Percentiles rank a stretch among this genome's conserved stretches.
Evolutionary conservation across 64 coral and sea anemone genomes (phyloP).

Genomic region (Pocillopora damicornis): DNA sequence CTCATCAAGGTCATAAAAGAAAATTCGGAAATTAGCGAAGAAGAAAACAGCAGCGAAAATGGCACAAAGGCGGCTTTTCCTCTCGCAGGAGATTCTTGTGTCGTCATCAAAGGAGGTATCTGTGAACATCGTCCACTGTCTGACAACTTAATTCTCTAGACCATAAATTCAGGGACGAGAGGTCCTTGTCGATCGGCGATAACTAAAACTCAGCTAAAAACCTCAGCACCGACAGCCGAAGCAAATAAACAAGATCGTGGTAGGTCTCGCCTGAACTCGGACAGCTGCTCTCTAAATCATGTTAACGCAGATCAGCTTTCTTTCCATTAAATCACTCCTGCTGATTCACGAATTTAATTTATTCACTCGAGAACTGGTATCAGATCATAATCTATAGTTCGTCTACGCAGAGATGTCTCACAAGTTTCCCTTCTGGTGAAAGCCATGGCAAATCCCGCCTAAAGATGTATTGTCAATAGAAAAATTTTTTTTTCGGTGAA

Average conservation of each 20-base stretch:
- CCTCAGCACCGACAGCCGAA: constrained; percentile 71
- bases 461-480: not conserved
- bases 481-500: not conserved
- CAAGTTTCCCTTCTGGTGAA: not conserved
- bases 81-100: not conserved
- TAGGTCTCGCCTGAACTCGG: constrained; percentile 34
- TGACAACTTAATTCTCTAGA: constrained; percentile 86
- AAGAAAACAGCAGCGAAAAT: not conserved
- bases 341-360: not conserved
- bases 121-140: constrained; percentile 72
- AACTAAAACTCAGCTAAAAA: constrained; percentile 38
- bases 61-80: not conserved
- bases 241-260: constrained; percentile 69
- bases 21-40: not conserved
- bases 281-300: not conserved
- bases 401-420: not conserved
- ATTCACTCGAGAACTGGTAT: not conserved
- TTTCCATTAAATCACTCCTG: not conserved
- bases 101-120: constrained; percentile 29
- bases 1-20: not conserved
- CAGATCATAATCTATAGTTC: not conserved
- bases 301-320: not conserved
- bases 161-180: constrained; percentile 75
- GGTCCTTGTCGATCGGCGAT: constrained; percentile 73
- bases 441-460: not conserved